Percentiles rank a stretch among this genome's conserved stretches.
Conservation (phyloP, 1,140 invertebrate species). For the Euwallacea fornicatus region DNA sequence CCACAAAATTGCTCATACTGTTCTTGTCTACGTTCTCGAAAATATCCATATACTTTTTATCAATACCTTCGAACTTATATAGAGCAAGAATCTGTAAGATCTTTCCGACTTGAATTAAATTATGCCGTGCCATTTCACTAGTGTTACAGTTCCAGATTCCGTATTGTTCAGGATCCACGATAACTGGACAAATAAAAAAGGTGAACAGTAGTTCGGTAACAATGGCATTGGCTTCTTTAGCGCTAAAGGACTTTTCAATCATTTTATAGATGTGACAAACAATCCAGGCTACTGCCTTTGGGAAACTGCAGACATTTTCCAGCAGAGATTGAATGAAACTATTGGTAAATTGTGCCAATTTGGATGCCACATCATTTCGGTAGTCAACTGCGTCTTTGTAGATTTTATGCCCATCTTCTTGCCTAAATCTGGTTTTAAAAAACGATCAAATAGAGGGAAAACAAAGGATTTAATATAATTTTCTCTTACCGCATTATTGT, state of each 20-base stretch:
- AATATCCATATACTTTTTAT: slow-evolving; percentile 70
- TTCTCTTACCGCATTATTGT: slow-evolving; percentile 62
- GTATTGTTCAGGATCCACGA: slow-evolving; percentile 93
- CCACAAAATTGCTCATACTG: slow-evolving; percentile 72
- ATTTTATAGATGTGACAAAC: slow-evolving; percentile 75
- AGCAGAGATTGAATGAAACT: slow-evolving; percentile 83
- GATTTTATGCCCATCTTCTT: slow-evolving; percentile 39
- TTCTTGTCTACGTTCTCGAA: slow-evolving; percentile 78
- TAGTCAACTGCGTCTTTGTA: slow-evolving; percentile 57
- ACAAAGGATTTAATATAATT: background rate
- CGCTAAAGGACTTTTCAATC: slow-evolving; percentile 63
- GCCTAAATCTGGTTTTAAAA: slow-evolving; percentile 36
- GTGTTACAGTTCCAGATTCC: slow-evolving; percentile 96
- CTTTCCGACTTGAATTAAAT: slow-evolving; percentile 89
- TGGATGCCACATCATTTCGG: slow-evolving; percentile 75
- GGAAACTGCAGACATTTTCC: slow-evolving; percentile 90
- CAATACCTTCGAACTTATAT: slow-evolving; percentile 78
- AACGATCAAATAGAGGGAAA: background rate
- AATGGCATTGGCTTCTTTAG: slow-evolving; percentile 72
- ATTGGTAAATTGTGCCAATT: slow-evolving; percentile 77
- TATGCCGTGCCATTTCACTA: slow-evolving; percentile 85
- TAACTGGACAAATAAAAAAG: slow-evolving; percentile 93
- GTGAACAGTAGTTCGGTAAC: slow-evolving; percentile 93
- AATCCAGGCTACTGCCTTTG: slow-evolving; percentile 77
- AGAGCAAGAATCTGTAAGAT: slow-evolving; percentile 90